Evolutionary conservation across 1,140 invertebrate species (phyloP).

Genomic region (Oedothorax gibbosus): DNA sequence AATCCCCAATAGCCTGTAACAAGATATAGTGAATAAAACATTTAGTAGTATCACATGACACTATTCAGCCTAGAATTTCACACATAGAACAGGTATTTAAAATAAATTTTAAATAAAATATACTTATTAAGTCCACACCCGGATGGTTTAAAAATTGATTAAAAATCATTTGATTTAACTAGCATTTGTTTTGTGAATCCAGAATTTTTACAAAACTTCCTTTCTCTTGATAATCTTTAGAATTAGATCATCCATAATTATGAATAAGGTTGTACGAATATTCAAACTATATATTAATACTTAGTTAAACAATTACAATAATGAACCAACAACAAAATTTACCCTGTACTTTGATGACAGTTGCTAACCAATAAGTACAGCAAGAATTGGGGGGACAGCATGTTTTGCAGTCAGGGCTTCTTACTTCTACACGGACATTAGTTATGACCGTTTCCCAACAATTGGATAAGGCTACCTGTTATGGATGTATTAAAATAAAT

Average conservation of each 20-base stretch:
- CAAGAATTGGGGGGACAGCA: conserved; percentile 63
- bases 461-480: conserved; percentile 85
- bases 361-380: conserved; percentile 91
- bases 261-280: background rate
- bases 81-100: too few relatives aligned
- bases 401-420: conserved; percentile 86
- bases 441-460: conserved; percentile 92
- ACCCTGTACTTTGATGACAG: conserved; percentile 86
- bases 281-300: background rate
- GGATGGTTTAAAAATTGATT: background rate
- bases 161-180: background rate
- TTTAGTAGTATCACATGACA: too few relatives aligned
- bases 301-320: background rate
- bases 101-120: too few relatives aligned
- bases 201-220: background rate
- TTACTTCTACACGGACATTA: conserved; percentile 96
- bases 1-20: conserved; percentile 85
- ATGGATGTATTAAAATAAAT: background rate
- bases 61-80: too few relatives aligned
- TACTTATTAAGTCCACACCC: background rate
- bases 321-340: conserved; percentile 40
- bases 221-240: background rate
- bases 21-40: too few relatives aligned
- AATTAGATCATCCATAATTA: background rate
- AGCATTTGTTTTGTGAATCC: background rate